Evolutionary conservation across 2,888 invertebrate genomes (phyloP).

Genomic region (Anoplius nigerrimus): DNA sequence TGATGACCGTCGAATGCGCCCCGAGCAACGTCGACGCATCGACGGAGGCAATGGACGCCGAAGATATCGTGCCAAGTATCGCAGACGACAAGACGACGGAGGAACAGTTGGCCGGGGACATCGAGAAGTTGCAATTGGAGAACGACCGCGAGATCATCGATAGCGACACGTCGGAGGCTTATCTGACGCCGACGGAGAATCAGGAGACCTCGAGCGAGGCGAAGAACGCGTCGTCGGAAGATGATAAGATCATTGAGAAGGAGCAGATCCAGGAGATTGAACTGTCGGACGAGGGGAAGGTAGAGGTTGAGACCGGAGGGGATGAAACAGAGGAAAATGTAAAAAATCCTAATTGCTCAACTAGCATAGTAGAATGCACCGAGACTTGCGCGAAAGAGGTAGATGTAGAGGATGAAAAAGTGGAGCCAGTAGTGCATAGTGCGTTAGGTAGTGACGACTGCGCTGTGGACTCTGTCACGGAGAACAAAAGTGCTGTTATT

Average conservation of each 20-base stretch:
- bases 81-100: slow-evolving; percentile 15
- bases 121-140: slow-evolving; percentile 55
- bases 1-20: slow-evolving; percentile 19
- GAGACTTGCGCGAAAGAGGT: slow-evolving; percentile 47
- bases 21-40: slow-evolving; percentile 11
- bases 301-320: slow-evolving; percentile 42
- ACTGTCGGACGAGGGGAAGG: slow-evolving; percentile 50
- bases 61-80: slow-evolving; percentile 26
- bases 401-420: slow-evolving; percentile 54
- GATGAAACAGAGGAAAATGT: slow-evolving; percentile 64
- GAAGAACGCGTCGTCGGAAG: slow-evolving; percentile 51
- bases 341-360: slow-evolving; percentile 70
- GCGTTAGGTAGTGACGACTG: slow-evolving; percentile 67
- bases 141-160: slow-evolving; percentile 79
- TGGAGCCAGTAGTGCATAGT: slow-evolving; percentile 56
- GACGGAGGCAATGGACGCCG: slow-evolving; percentile 30
- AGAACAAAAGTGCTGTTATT: slow-evolving; percentile 69
- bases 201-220: slow-evolving; percentile 51
- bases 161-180: slow-evolving; percentile 83
- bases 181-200: slow-evolving; percentile 81
- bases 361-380: slow-evolving; percentile 66
- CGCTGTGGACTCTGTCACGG: slow-evolving; percentile 53
- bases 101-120: slow-evolving; percentile 41
- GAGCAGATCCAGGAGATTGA: slow-evolving; percentile 48
- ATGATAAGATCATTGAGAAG: slow-evolving; percentile 55